Conservation (phyloP, 2,888 invertebrate genomes). For the Chydorus sphaericus region DNA sequence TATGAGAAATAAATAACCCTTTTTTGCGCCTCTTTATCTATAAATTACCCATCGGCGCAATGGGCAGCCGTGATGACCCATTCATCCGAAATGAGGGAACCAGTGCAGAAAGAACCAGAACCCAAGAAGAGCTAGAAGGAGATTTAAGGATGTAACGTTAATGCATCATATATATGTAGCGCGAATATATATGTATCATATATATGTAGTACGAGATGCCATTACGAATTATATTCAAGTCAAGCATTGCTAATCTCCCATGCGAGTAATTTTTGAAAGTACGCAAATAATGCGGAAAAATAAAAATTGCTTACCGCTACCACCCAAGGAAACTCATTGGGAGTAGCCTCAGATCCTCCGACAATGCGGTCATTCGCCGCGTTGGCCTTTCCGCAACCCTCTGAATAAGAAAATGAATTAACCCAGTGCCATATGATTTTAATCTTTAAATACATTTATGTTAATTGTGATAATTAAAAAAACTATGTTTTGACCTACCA, state of each 20-base stretch:
- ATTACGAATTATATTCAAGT: no score
- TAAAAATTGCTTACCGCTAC: no score
- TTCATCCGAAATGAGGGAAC: slow-evolving; percentile 18
- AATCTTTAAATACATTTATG: background rate
- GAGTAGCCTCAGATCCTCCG: slow-evolving; percentile 19
- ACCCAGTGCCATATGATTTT: background rate
- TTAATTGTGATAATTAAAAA: background rate
- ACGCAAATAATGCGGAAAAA: no score
- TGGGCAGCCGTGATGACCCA: slow-evolving; percentile 20
- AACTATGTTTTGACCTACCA: background rate
- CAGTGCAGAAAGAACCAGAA: slow-evolving; percentile 18
- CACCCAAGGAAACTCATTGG: slow-evolving; percentile 21
- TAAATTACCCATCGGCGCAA: slow-evolving; percentile 18
- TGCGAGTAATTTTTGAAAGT: no score
- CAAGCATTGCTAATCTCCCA: no score
- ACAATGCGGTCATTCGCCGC: slow-evolving; percentile 1
- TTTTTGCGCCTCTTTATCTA: background rate
- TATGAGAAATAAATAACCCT: no score
- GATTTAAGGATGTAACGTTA: no score
- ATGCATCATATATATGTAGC: no score
- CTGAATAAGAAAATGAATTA: background rate
- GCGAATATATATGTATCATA: no score
- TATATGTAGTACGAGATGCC: no score
- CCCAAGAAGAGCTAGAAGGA: slow-evolving; percentile 18
- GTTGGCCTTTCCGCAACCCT: slow-evolving; percentile 10